Evolutionary conservation across 2,797 vertebrate genomes (phyloP).

Genomic region (Threskiornis aethiopicus): DNA sequence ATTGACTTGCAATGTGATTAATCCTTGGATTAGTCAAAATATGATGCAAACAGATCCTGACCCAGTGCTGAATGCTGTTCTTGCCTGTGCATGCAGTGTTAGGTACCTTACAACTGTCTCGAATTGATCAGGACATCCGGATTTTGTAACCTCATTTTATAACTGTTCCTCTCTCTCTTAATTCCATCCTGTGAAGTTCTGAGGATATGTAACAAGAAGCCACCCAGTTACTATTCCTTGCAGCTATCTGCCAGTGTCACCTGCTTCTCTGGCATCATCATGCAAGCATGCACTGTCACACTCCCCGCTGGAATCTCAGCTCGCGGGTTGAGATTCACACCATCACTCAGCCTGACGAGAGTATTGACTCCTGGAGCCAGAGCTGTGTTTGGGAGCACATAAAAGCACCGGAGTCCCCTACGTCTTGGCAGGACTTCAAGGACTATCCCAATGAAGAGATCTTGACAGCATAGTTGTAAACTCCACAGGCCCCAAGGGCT

Average conservation of each 20-base stretch:
- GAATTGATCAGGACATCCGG: slow-evolving; percentile 78
- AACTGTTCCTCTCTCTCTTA: slow-evolving; percentile 74
- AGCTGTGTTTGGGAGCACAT: slow-evolving; percentile 78
- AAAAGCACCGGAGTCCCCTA: slow-evolving; percentile 77
- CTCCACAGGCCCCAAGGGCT: slow-evolving; percentile 79
- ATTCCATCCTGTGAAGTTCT: slow-evolving; percentile 81
- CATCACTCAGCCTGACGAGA: slow-evolving; percentile 74
- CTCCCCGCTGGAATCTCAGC: slow-evolving; percentile 78
- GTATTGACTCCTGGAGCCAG: slow-evolving; percentile 72
- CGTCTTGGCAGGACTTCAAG: slow-evolving; percentile 82
- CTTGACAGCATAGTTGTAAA: slow-evolving; percentile 83
- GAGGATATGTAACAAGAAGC: slow-evolving; percentile 82
- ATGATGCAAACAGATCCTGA: slow-evolving; percentile 66
- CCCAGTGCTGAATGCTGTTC: slow-evolving; percentile 48
- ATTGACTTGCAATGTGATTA: slow-evolving; percentile 64
- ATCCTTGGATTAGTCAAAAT: slow-evolving; percentile 71
- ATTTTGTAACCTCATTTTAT: slow-evolving; percentile 78
- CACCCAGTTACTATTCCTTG: slow-evolving; percentile 68
- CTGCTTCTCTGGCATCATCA: slow-evolving; percentile 81
- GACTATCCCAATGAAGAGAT: slow-evolving; percentile 75
- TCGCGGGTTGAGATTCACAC: slow-evolving; percentile 80
- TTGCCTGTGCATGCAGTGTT: slow-evolving; percentile 60
- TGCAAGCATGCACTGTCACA: slow-evolving; percentile 77
- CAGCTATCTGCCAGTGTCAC: slow-evolving; percentile 76
- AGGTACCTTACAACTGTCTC: slow-evolving; percentile 73